A percentile compares a stretch with the other conserved stretches of the same genome.
Evolutionary conservation across 2,113 vertebrate species (phyloP).

Genomic region (Ellobius talpinus): DNA sequence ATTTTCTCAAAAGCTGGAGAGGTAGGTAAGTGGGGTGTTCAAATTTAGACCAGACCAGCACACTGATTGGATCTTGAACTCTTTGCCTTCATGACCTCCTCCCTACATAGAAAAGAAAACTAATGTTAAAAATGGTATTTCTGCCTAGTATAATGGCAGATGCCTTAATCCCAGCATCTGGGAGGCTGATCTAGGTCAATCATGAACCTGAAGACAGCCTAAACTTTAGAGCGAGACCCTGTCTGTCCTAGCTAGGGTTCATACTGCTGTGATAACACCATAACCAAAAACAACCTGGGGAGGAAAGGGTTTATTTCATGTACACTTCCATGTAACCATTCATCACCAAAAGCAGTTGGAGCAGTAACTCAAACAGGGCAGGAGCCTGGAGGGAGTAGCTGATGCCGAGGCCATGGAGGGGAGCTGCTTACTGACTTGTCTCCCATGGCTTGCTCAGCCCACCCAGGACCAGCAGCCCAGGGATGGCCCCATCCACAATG

Average conservation of each 20-base stretch:
- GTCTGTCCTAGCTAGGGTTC: not conserved
- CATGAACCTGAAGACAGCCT: not conserved
- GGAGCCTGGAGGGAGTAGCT: not conserved
- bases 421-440: not conserved
- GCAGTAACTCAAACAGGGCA: not conserved
- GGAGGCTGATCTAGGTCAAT: not conserved
- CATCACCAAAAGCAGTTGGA: not conserved
- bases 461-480: not conserved
- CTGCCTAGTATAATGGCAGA: too few species aligned
- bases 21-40: not conserved
- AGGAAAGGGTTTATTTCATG: not conserved
- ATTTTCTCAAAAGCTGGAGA: not conserved
- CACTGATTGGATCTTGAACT: not conserved
- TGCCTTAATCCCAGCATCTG: not conserved
- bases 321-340: not conserved
- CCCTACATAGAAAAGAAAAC: not conserved
- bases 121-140: not conserved
- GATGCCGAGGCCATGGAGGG: not conserved
- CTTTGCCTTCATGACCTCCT: not conserved
- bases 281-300: not conserved
- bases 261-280: not conserved
- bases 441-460: not conserved
- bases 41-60: not conserved
- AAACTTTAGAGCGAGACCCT: not conserved
- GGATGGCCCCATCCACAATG: not conserved